Evolutionary conservation across 1,140 invertebrate genomes (phyloP).

Genomic region (Micrasema longulum): DNA sequence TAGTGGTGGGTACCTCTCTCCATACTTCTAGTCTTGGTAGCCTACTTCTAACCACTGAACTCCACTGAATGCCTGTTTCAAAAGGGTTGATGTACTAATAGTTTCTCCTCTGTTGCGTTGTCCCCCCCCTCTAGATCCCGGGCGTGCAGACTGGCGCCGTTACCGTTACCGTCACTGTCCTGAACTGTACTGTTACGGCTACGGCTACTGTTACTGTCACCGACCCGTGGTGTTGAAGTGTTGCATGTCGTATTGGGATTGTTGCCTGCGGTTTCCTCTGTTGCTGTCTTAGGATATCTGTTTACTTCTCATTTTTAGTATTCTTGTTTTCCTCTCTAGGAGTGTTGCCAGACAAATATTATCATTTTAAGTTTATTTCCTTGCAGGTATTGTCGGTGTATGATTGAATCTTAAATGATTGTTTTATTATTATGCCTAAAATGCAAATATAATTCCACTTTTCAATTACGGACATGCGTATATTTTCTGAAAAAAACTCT

Average conservation of each 20-base stretch:
- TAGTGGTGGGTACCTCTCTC: conserved; percentile 45
- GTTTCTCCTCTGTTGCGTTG: conserved; percentile 26
- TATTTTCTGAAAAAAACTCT: no score
- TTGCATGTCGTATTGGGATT: conserved; percentile 48
- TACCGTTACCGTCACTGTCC: not conserved
- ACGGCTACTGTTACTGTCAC: not conserved
- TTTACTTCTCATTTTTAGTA: conserved; percentile 17
- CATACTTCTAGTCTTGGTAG: conserved; percentile 44
- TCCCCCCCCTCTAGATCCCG: not conserved
- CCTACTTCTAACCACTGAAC: conserved; percentile 46
- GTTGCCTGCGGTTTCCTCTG: conserved; percentile 43
- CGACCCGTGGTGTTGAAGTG: not conserved
- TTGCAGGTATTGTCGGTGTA: conserved; percentile 22
- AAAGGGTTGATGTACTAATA: conserved; percentile 67
- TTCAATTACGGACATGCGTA: not conserved
- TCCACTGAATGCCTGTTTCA: conserved; percentile 64
- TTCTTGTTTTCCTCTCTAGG: not conserved
- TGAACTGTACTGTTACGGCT: conserved; percentile 5
- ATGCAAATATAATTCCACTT: conserved; percentile 12
- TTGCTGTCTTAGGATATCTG: conserved; percentile 6
- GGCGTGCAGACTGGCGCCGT: not conserved
- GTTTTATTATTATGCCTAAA: not conserved
- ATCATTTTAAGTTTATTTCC: conserved; percentile 7
- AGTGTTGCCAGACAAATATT: conserved; percentile 10
- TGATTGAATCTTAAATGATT: conserved; percentile 17